A percentile compares a stretch with the other conserved stretches of the same genome.
These are phyloP conservation scores for Myzus persicae DNA, from an alignment of 1,140 invertebrate genomes.

Conservation along the genomic window DNA sequence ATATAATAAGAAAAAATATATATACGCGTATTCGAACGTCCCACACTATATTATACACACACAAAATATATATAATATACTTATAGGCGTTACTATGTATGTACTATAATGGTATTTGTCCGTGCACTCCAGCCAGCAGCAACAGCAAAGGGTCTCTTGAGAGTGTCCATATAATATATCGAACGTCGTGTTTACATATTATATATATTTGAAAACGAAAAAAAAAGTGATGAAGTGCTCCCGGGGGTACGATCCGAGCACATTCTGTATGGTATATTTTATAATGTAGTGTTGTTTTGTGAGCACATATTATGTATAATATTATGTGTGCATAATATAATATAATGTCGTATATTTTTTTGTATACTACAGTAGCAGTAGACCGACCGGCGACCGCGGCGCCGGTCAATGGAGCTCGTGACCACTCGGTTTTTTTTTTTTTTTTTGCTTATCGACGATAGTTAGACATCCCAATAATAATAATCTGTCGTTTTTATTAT, in stretches of 20 bases:
- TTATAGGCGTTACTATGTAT: not conserved
- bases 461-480: not conserved
- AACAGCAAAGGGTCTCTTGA: not conserved
- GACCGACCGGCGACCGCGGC: not conserved
- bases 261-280: not conserved
- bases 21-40: not conserved
- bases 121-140: not conserved
- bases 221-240: conserved; percentile 52
- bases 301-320: too few relatives aligned
- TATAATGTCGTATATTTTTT: not conserved
- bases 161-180: not conserved
- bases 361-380: not conserved
- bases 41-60: not conserved
- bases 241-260: conserved; percentile 36
- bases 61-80: not conserved
- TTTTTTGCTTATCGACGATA: not conserved
- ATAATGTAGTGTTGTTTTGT: not conserved
- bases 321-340: not conserved
- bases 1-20: too few relatives aligned
- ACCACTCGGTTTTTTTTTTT: conserved; percentile 28
- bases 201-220: not conserved
- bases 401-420: conserved; percentile 41
- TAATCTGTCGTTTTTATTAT: conserved; percentile 2
- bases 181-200: conserved; percentile 43
- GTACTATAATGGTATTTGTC: not conserved